These are phyloP conservation scores for Notarius lentiginosus DNA, from an alignment of 2,113 vertebrate species.

Conservation along the genomic window DNA sequence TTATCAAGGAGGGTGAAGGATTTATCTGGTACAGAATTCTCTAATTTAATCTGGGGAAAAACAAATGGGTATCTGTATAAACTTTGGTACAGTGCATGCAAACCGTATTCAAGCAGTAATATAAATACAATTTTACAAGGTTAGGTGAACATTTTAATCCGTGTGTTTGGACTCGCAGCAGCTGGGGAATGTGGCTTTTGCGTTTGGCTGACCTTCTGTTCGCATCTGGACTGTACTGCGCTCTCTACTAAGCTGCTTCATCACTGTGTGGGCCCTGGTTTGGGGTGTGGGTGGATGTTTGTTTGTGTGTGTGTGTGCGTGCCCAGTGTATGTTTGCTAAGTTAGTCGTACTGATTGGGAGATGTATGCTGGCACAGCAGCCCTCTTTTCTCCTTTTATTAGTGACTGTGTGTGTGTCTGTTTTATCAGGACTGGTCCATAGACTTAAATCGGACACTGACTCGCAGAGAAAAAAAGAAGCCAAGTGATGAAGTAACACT, in stretches of 20 bases:
- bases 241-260: conserved; percentile 15
- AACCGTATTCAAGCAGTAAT: neutral
- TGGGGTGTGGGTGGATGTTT: neutral
- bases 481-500: conserved; percentile 87
- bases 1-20: neutral
- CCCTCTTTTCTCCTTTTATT: neutral
- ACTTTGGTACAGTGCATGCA: neutral
- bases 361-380: neutral
- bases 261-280: neutral
- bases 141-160: neutral
- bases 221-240: neutral
- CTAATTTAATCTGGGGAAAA: neutral
- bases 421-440: conserved; percentile 87
- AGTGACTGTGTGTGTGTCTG: conserved; percentile 26
- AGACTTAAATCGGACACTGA: conserved; percentile 92
- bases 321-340: neutral
- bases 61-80: neutral
- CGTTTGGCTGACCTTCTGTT: neutral
- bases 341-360: neutral
- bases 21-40: neutral
- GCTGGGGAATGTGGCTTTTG: neutral
- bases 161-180: neutral
- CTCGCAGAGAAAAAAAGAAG: conserved; percentile 90
- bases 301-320: neutral
- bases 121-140: neutral